A percentile compares a stretch with the other conserved stretches of the same genome.
phyloP scores from a whole-genome alignment of 1,140 invertebrate genomes.

The Portunus trituberculatus region DNA sequence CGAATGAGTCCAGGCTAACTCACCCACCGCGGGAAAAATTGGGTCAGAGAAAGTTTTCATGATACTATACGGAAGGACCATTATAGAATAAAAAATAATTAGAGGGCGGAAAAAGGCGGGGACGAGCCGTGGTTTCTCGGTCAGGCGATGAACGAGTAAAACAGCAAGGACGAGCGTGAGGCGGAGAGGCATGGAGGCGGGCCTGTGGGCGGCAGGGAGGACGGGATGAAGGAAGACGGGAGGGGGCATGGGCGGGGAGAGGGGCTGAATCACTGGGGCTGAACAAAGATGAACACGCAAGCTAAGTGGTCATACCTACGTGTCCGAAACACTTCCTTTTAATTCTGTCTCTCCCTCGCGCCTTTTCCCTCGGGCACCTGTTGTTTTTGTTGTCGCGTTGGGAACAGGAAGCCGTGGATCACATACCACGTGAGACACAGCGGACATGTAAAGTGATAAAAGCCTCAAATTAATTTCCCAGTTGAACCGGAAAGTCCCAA shows the following conservation, averaged over 20 bases:
- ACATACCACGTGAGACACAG: too few species aligned
- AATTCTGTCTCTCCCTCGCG: too few species aligned
- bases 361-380: too few species aligned
- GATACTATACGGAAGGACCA: background rate
- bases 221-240: background rate
- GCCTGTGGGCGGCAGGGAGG: background rate
- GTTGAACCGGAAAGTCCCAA: background rate
- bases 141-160: background rate
- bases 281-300: too few species aligned
- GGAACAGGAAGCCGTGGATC: too few species aligned
- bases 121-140: background rate
- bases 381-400: too few species aligned
- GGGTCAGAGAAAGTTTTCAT: background rate
- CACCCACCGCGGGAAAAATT: background rate
- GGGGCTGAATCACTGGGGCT: too few species aligned
- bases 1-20: too few species aligned
- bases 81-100: background rate
- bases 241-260: background rate
- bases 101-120: background rate
- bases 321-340: background rate
- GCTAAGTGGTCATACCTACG: too few species aligned
- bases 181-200: background rate
- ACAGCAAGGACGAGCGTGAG: background rate
- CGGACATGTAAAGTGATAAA: background rate
- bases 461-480: background rate